A percentile compares a stretch with the other conserved stretches of the same genome.
These are phyloP conservation scores for Xylota segnis DNA, from an alignment of 2,888 invertebrate species.

Conservation along the genomic window DNA sequence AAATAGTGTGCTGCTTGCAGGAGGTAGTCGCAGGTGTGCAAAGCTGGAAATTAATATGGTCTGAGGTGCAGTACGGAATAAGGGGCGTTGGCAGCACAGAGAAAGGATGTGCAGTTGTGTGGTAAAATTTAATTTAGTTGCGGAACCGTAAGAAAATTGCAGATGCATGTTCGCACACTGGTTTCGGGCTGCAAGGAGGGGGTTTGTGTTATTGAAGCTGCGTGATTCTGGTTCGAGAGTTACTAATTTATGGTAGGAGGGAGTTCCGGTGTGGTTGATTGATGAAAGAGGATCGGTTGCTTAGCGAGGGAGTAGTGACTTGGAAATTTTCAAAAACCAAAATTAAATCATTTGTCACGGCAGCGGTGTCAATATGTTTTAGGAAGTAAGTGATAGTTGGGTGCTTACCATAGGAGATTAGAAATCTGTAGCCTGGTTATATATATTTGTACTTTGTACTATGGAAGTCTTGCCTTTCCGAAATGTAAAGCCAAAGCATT, in stretches of 20 bases:
- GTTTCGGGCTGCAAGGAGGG: constrained; percentile 5
- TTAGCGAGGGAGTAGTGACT: background rate
- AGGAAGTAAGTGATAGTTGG: too few relatives aligned
- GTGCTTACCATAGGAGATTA: too few relatives aligned
- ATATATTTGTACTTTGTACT: too few relatives aligned
- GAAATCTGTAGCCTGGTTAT: too few relatives aligned
- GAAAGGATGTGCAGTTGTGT: constrained; percentile 55
- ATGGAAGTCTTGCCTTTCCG: too few relatives aligned
- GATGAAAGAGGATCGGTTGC: background rate
- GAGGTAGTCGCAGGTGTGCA: constrained; percentile 43
- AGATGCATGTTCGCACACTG: constrained; percentile 63
- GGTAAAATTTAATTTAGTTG: constrained; percentile 69
- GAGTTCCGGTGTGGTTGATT: background rate
- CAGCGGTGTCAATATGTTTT: too few relatives aligned
- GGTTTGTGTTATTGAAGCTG: constrained; percentile 36
- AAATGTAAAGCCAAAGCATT: too few relatives aligned
- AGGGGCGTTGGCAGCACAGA: background rate
- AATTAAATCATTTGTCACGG: too few relatives aligned
- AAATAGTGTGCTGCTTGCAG: constrained; percentile 14
- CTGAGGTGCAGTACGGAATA: constrained; percentile 39
- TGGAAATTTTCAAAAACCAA: too few relatives aligned
- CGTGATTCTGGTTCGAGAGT: constrained; percentile 24
- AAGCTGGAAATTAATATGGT: constrained; percentile 63
- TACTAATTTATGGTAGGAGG: background rate
- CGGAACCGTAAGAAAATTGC: constrained; percentile 50